Base-by-base conservation (phyloP, 1,140 invertebrate species). In the Zophobas morio region DNA sequence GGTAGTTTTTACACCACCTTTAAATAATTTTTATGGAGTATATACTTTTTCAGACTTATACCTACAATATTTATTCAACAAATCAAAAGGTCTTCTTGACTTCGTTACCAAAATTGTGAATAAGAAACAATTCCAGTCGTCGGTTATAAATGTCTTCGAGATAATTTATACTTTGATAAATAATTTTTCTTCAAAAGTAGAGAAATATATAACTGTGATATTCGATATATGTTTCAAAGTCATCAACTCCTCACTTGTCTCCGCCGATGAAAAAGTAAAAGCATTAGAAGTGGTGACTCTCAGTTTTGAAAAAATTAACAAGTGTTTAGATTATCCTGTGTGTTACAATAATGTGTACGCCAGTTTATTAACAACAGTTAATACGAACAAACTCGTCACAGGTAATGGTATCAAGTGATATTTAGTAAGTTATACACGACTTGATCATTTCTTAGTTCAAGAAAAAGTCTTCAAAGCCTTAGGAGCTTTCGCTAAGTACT, bases 381-480 rank as follows among this genome's bases (percentile, higher is more conserved):
- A 20, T 1, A 36, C 77, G 1, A 76, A 71, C 66, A 72, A 79
- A 74, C 1, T 57, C 32, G 78, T 79, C 72, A 60, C 79, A 54
- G 75, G 79, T 83, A 79, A 75, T n/a, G n/a, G n/a, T n/a, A 37
- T 66, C n/a, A n/a, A n/a, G n/a, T 70, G 8, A 72, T 1, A 56
- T 2, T 33, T 71, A n/a, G 8, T 37, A 70, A 33, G 37, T 46
- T 47, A 76, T 36, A 49, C 46, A 57, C 33, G 71, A 49, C 3
- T 1, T n/a, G n/a, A n/a, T n/a, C n/a, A 40, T 82, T 83, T n/a
- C n/a, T 60, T 78, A 84, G 83, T 84, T 6, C 51, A 78, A 73
- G 77, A 77, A 57, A 79, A 83, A 40, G 70, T 82, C 39, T 76
- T 80, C 47, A 57, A 40, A 56, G 49, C 74, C 34, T 56, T 84